Evolutionary conservation across 2,113 vertebrate species (phyloP).

Genomic region (western clawed frog (Xenopus tropicalis)): UCB_Xtro_10.0 CM004451.2:83616501-83617000

Average conservation of each 20-base stretch:
- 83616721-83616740: background rate
- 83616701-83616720: background rate
- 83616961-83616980: background rate
- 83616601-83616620: background rate
- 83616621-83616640: background rate
- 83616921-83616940: background rate
- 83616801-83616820: background rate
- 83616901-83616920: background rate
- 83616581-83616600: background rate
- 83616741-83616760: background rate
- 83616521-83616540: conserved; percentile 88
- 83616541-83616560: conserved; percentile 31
- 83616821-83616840: background rate
- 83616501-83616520: conserved; percentile 74
- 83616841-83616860: background rate
- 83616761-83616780: background rate
- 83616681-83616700: background rate
- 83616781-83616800: background rate
- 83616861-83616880: background rate
- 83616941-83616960: background rate
- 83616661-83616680: background rate
- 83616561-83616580: fast-evolving
- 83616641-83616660: background rate
- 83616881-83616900: background rate
- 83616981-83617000: background rate